Evolutionary conservation across 2,113 vertebrate genomes (phyloP), one percentile per base, ranked within the genome.

Genomic region (Ciconia boyciana): DNA sequence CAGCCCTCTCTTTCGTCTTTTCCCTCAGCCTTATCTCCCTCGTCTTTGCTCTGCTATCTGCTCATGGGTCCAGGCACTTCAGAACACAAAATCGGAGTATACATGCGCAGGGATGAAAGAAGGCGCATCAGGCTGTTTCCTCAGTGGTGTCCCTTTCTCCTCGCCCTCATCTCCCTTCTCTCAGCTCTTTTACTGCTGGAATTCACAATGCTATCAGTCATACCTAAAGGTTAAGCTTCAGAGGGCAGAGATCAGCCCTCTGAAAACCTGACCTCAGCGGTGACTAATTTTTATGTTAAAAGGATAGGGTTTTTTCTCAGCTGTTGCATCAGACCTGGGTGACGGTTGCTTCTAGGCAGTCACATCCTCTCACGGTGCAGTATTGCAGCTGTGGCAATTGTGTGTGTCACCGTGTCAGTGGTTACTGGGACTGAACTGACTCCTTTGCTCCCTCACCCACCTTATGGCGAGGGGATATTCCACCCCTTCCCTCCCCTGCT

Each of bases 241-340:
- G 62, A 95, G 96, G 94, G 95, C 95, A 96, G 93, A 91, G 94
- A 94, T 83, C 83, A 91, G 44, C 77, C 48, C 32, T 82, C 54
- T 84, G 79, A 94, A 95, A 93, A 83, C 36, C 84, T 82, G 71
- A 85, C 71, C 66, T 87, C 66, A 87, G 49, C 6, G 69, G 66
- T 94, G 83, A 96, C 92, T 93, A 94, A 95, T 80, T 96, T 97
- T 80, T 96, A 77, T 93, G 91, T 84, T 82, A 87, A 87, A 82
- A 96, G 58, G 83, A 76, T 69, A 1, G 5, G 6, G 0, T 39
- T 94, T 90, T 79, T 69, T 34, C 54, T 86, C 78, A 90, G 87
- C 77, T 80, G 71, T 95, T 95, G 96, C 94, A 52, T 94, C 96
- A 96, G 82, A 86, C 36, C 36, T 60, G 57, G 43, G 34, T 52